Evolutionary conservation across 2,797 vertebrate genomes (phyloP).

Genomic region (Muraenolepis orangiensis): DNA sequence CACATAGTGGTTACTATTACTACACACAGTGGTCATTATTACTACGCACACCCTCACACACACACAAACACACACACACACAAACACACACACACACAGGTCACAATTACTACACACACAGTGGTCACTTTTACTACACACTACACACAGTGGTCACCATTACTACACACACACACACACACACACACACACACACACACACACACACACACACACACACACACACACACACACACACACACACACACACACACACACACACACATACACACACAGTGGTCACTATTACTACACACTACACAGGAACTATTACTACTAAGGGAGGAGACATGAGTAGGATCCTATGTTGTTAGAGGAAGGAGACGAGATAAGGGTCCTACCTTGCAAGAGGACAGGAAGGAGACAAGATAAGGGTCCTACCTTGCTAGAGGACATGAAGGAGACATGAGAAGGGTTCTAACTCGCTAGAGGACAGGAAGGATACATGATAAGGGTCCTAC

Average conservation of each 20-base stretch:
- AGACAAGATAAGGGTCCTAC: neutral
- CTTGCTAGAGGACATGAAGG: neutral
- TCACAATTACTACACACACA: too few relatives aligned
- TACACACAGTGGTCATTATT: too few relatives aligned
- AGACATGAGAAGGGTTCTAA: constrained; percentile 52
- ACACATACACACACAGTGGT: neutral
- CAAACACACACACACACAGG: too few relatives aligned
- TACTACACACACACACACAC: too few relatives aligned
- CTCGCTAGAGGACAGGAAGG: constrained; percentile 86
- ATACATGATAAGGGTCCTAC: constrained; percentile 54
- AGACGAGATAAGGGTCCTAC: neutral
- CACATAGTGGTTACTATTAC: too few relatives aligned
- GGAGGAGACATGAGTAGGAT: neutral
- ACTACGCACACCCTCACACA: too few relatives aligned
- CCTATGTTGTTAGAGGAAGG: neutral
- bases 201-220: neutral
- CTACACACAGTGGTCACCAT: too few relatives aligned
- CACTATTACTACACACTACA: too few relatives aligned
- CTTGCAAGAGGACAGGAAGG: neutral
- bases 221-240: too few relatives aligned
- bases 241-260: too few relatives aligned
- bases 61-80: neutral
- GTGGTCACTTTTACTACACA: too few relatives aligned
- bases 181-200: constrained; percentile 8
- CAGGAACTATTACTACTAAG: too few relatives aligned